These are phyloP conservation scores for Cetonia aurata DNA, from an alignment of 2,888 invertebrate species.

Conservation along the genomic window DNA sequence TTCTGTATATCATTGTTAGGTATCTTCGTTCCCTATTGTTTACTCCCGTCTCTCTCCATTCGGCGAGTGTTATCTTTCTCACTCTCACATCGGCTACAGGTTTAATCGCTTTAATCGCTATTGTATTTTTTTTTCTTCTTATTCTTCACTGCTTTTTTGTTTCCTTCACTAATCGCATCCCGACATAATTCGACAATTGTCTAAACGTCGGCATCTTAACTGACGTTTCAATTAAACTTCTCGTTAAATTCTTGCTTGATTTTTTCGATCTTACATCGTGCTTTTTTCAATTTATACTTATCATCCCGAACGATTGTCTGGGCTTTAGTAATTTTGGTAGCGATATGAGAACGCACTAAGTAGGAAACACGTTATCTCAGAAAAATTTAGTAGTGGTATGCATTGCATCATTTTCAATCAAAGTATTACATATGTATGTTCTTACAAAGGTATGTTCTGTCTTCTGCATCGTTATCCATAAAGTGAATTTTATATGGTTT, in stretches of 20 bases:
- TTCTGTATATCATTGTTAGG: conserved; percentile 28
- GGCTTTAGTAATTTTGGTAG: background rate
- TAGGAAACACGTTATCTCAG: too few relatives aligned
- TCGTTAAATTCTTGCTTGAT: conserved; percentile 33
- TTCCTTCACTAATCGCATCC: conserved; percentile 31
- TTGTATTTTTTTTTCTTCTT: conserved; percentile 26
- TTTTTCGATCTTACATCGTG: conserved; percentile 3
- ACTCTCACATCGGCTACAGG: conserved; percentile 24
- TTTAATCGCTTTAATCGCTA: conserved; percentile 40
- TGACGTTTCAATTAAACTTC: conserved; percentile 42
- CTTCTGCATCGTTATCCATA: too few relatives aligned
- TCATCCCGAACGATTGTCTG: conserved; percentile 2
- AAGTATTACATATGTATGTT: background rate
- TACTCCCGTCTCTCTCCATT: conserved; percentile 15
- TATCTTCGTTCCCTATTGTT: conserved; percentile 36
- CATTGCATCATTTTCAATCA: background rate
- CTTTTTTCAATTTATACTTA: conserved; percentile 14
- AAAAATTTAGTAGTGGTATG: background rate
- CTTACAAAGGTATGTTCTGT: too few relatives aligned
- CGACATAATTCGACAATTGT: conserved; percentile 42
- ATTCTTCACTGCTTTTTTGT: conserved; percentile 13
- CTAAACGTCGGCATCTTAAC: conserved; percentile 33
- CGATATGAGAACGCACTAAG: background rate
- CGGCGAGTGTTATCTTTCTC: conserved; percentile 23
- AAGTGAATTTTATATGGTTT: too few relatives aligned